phyloP scores from a whole-genome alignment of 2,113 vertebrate species.

The Isurus oxyrinchus region DNA sequence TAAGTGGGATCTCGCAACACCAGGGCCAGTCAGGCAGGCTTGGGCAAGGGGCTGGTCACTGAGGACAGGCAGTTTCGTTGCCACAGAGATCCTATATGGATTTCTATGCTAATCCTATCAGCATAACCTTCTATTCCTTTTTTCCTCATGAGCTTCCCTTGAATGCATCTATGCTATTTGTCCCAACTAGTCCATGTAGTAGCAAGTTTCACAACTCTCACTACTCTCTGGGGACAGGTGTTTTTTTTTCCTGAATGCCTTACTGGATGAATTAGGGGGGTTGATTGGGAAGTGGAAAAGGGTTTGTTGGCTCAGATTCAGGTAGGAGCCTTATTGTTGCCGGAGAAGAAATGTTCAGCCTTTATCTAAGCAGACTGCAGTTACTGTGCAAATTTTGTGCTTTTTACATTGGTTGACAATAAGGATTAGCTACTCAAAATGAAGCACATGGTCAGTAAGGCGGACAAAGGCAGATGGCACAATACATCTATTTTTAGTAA shows the following conservation, averaged over 20 bases:
- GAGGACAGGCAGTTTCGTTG: too few relatives aligned
- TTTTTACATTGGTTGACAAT: background rate
- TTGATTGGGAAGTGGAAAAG: background rate
- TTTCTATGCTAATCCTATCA: too few relatives aligned
- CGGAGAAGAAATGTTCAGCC: background rate
- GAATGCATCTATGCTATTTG: background rate
- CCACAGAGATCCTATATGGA: too few relatives aligned
- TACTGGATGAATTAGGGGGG: background rate
- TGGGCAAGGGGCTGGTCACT: too few relatives aligned
- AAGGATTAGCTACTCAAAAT: background rate
- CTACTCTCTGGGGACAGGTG: background rate
- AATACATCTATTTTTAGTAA: background rate
- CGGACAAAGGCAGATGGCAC: background rate
- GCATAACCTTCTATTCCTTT: too few relatives aligned
- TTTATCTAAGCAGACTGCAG: background rate
- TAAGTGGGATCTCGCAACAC: too few relatives aligned
- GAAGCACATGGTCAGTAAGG: background rate
- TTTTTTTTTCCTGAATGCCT: background rate
- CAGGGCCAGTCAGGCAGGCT: too few relatives aligned
- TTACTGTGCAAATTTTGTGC: background rate
- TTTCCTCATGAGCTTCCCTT: too few relatives aligned
- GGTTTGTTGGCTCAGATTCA: background rate
- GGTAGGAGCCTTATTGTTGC: background rate
- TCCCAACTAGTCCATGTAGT: background rate
- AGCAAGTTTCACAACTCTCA: background rate